Percentiles rank a stretch among this genome's conserved stretches.
These are phyloP conservation scores for Tragopan temminckii DNA, from an alignment of 2,797 vertebrate species.

Conservation along the genomic window DNA sequence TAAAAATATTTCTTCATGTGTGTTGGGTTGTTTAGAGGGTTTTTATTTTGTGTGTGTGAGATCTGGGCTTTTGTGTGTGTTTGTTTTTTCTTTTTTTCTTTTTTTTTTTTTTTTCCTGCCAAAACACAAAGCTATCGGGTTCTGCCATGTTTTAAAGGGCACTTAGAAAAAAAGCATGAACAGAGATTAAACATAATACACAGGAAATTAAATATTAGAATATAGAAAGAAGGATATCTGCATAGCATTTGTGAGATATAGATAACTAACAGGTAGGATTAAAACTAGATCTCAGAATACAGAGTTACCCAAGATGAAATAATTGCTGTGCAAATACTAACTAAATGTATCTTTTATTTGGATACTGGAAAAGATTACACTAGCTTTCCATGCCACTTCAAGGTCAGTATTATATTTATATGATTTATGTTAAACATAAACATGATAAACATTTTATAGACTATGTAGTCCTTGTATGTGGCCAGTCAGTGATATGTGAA, in stretches of 20 bases:
- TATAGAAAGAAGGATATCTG: background rate
- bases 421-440: background rate
- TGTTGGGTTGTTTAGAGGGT: background rate
- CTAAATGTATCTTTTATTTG: background rate
- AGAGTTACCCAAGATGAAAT: background rate
- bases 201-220: background rate
- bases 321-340: background rate
- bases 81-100: background rate
- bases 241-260: background rate
- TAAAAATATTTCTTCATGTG: slow-evolving; percentile 56
- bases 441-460: background rate
- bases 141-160: slow-evolving; percentile 15
- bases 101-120: background rate
- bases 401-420: background rate
- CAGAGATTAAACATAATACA: background rate
- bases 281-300: background rate
- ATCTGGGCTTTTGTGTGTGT: background rate
- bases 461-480: background rate
- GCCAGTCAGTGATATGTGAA: background rate
- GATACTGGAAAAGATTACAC: background rate
- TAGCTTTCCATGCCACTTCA: background rate
- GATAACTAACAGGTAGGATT: background rate
- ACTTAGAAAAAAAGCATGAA: slow-evolving; percentile 1
- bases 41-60: background rate
- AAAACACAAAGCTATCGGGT: background rate